Conservation (phyloP, 2,797 vertebrate species). For the Microcaecilia unicolor region DNA sequence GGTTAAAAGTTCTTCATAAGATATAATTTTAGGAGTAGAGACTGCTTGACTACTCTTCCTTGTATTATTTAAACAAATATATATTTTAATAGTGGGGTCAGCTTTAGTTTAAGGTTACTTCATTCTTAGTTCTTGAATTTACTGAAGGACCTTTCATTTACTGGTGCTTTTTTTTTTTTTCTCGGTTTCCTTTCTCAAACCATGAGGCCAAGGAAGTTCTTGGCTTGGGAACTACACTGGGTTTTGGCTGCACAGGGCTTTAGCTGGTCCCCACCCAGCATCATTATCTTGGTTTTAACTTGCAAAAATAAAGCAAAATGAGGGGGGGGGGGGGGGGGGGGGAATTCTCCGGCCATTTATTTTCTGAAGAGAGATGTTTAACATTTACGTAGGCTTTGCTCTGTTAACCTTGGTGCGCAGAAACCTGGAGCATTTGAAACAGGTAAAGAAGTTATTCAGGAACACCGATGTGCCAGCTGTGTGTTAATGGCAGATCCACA, state of each 20-base stretch:
- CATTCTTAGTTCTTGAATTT: conserved; percentile 40
- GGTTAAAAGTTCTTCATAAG: no score
- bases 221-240: conserved; percentile 77
- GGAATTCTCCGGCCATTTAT: background rate
- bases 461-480: no score
- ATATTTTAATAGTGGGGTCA: conserved; percentile 55
- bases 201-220: conserved; percentile 71
- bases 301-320: conserved; percentile 55
- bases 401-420: conserved; percentile 22
- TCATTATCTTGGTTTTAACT: conserved; percentile 82
- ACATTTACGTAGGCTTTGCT: conserved; percentile 29
- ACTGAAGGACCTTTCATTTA: conserved; percentile 74
- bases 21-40: conserved; percentile 30
- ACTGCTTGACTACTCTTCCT: conserved; percentile 36
- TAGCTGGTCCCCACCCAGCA: conserved; percentile 77
- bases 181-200: conserved; percentile 80
- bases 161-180: no score
- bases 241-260: conserved; percentile 69
- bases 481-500: no score
- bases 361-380: background rate
- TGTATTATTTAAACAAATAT: conserved; percentile 49
- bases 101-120: conserved; percentile 56
- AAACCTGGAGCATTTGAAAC: background rate
- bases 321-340: no score
- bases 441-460: no score